Conservation (phyloP, 2,888 invertebrate genomes). For the Tenthredo mesomela region DNA sequence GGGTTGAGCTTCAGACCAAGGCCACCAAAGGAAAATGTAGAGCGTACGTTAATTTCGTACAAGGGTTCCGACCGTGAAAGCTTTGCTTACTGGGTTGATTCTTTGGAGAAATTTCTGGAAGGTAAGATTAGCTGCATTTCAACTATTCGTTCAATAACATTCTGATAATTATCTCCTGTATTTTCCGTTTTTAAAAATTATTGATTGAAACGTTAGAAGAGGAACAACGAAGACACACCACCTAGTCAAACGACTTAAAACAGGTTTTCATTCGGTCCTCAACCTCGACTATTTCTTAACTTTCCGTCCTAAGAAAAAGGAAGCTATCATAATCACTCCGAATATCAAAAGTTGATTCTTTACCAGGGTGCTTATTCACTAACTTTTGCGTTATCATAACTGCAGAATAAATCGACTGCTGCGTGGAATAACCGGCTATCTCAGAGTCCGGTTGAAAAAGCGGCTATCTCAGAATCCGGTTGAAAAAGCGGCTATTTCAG, state of each 20-base stretch:
- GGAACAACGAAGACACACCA: not conserved
- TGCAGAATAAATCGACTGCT: no score
- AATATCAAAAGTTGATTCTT: no score
- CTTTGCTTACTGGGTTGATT: slow-evolving; percentile 89
- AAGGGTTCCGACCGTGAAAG: slow-evolving; percentile 89
- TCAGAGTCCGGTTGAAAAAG: no score
- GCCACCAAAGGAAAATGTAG: slow-evolving; percentile 91
- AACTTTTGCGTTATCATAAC: no score
- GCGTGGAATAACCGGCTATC: no score
- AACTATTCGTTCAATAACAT: not conserved
- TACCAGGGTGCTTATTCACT: no score
- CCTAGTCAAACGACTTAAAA: not conserved
- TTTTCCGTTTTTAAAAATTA: slow-evolving; percentile 6
- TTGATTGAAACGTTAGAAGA: not conserved
- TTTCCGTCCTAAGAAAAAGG: not conserved
- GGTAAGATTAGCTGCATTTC: slow-evolving; percentile 80
- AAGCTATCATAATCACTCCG: not conserved
- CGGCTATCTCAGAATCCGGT: no score
- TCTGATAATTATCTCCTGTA: slow-evolving; percentile 27
- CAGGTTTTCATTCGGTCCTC: not conserved
- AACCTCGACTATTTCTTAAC: not conserved
- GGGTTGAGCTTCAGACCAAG: slow-evolving; percentile 96
- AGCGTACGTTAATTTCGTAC: slow-evolving; percentile 98
- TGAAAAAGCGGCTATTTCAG: no score
- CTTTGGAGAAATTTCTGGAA: slow-evolving; percentile 87